Percentiles rank a stretch among this genome's conserved stretches.
Evolutionary conservation across 2,888 invertebrate species (phyloP).

Genomic region (Drosophila anomalata): DNA sequence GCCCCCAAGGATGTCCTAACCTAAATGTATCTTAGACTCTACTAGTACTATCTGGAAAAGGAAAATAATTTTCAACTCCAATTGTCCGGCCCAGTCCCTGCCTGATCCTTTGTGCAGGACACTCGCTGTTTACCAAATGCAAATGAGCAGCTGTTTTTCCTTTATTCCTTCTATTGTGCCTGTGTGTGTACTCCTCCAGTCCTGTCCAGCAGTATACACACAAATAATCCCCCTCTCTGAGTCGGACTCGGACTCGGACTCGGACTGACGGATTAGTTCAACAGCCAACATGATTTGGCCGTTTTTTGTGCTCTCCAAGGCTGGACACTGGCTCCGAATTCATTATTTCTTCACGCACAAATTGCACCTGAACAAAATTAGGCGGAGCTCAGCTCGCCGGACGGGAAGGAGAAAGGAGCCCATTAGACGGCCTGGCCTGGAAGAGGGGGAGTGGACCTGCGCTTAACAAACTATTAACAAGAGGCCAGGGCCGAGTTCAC

Average conservation of each 20-base stretch:
- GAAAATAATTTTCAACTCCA: neutral
- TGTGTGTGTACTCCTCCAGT: conserved; percentile 11
- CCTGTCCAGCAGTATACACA: conserved; percentile 4
- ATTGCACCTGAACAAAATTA: conserved; percentile 83
- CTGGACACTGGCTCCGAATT: conserved; percentile 24
- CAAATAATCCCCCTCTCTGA: conserved; percentile 58
- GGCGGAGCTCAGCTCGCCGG: conserved; percentile 50
- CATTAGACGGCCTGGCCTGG: conserved; percentile 68
- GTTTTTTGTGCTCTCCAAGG: conserved; percentile 45
- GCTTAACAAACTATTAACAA: conserved; percentile 81
- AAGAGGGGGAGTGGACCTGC: conserved; percentile 72
- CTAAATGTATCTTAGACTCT: too few relatives aligned
- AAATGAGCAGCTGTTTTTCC: conserved; percentile 41
- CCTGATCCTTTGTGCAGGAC: conserved; percentile 5
- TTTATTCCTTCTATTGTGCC: neutral
- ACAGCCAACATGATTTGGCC: conserved; percentile 74
- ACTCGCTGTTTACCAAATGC: conserved; percentile 18
- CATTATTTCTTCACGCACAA: conserved; percentile 75
- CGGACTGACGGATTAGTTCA: conserved; percentile 76
- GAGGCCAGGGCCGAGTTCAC: conserved; percentile 55
- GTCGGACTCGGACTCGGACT: conserved; percentile 48
- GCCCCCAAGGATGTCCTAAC: neutral
- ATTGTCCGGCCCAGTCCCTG: neutral
- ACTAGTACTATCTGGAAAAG: too few relatives aligned
- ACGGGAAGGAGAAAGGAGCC: conserved; percentile 31